These are phyloP conservation scores for Opisthograptis luteolata DNA, from an alignment of 2,888 invertebrate genomes.

Conservation along the genomic window DNA sequence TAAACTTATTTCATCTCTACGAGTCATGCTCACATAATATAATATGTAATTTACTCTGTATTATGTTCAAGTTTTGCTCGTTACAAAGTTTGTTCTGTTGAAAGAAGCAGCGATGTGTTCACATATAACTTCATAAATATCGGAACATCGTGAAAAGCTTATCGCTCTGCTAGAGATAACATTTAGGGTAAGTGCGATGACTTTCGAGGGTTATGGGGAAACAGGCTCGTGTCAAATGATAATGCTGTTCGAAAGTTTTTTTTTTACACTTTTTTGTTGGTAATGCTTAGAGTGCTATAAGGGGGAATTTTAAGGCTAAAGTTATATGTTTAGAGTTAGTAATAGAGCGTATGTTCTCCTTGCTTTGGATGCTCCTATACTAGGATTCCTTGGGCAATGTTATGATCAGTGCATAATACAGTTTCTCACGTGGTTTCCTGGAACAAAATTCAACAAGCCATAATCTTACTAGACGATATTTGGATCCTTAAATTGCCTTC, in stretches of 20 bases:
- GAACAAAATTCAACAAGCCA: too few relatives aligned
- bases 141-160: slow-evolving; percentile 24
- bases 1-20: slow-evolving; percentile 18
- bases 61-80: slow-evolving; percentile 25
- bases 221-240: slow-evolving; percentile 11
- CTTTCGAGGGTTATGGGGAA: slow-evolving; percentile 12
- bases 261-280: not conserved
- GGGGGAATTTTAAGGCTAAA: not conserved
- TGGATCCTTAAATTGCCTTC: too few relatives aligned
- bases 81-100: slow-evolving; percentile 24
- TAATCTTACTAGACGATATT: too few relatives aligned
- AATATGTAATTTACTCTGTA: too few relatives aligned
- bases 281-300: not conserved
- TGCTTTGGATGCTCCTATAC: too few relatives aligned
- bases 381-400: too few relatives aligned
- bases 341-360: too few relatives aligned
- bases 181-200: slow-evolving; percentile 17
- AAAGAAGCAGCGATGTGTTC: slow-evolving; percentile 22
- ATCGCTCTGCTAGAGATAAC: slow-evolving; percentile 20
- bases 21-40: slow-evolving; percentile 25
- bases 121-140: slow-evolving; percentile 21
- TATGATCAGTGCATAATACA: too few relatives aligned
- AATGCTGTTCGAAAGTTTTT: slow-evolving; percentile 9
- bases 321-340: not conserved
- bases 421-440: too few relatives aligned